Evolutionary conservation across 2,888 invertebrate genomes (phyloP).

Genomic region (Crocallis elinguaria): DNA sequence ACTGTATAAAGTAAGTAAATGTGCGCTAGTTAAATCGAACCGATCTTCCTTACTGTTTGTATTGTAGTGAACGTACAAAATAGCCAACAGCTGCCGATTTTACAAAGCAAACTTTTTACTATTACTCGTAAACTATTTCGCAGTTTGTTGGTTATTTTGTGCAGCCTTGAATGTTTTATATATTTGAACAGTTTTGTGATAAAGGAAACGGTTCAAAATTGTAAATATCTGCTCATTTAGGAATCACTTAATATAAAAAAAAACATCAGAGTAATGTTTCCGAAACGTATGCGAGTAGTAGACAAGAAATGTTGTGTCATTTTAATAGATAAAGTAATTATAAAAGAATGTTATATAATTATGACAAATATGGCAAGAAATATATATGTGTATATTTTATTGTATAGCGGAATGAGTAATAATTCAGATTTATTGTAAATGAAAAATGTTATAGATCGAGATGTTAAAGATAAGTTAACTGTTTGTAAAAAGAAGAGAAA

Average conservation of each 20-base stretch:
- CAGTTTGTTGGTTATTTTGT: slow-evolving; percentile 9
- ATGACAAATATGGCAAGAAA: slow-evolving; percentile 76
- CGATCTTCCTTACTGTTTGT: slow-evolving; percentile 3
- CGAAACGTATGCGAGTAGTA: slow-evolving; percentile 59
- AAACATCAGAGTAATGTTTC: slow-evolving; percentile 49
- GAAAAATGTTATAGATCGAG: slow-evolving; percentile 80
- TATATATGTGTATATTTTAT: slow-evolving; percentile 80
- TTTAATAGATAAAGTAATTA: slow-evolving; percentile 76
- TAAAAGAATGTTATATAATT: slow-evolving; percentile 66
- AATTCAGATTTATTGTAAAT: slow-evolving; percentile 81
- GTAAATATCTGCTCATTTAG: slow-evolving; percentile 23
- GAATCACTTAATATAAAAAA: slow-evolving; percentile 4
- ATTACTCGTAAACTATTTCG: background rate
- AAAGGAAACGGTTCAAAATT: slow-evolving; percentile 9
- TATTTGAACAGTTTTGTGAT: slow-evolving; percentile 18
- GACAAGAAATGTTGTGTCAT: slow-evolving; percentile 80
- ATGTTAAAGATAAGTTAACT: slow-evolving; percentile 83
- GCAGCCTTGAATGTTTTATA: slow-evolving; percentile 9
- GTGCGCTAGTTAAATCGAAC: background rate
- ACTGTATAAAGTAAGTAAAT: background rate
- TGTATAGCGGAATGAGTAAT: slow-evolving; percentile 82
- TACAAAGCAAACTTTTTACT: background rate
- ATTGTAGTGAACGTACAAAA: slow-evolving; percentile 11
- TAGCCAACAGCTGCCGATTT: slow-evolving; percentile 2
- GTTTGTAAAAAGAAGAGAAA: slow-evolving; percentile 84